Evolutionary conservation across 2,888 invertebrate genomes (phyloP), one percentile per base, ranked within the genome.

Genomic region (Hirtodrosophila trivittata): DNA sequence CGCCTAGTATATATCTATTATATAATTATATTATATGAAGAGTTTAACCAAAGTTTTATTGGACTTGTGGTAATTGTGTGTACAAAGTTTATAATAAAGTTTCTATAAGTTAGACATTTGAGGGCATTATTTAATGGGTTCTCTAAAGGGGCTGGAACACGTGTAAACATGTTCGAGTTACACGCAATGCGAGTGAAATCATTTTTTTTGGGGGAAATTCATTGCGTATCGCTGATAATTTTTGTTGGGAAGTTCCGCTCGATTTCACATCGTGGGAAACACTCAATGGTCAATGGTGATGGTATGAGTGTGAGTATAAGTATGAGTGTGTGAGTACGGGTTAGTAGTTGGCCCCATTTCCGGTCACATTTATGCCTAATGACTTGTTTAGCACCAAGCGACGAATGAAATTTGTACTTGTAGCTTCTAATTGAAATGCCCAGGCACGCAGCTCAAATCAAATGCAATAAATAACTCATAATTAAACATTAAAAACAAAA

Each of bases 401-500:
- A 0, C 14, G 3, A 47, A 13, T 33, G 32, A 13, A 14, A 32
- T 45, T 14, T n/a, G 3, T 3, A 26, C 18, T 41, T 51, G n/a
- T 45, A 43, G 42, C n/a, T 18, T 35, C 7, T 8, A 33, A 71
- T 72, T 52, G 35, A 51, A 51, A 73, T 66, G 51, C 73, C 73
- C 1, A n/a, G 12, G 64, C 84, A 80, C 81, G 84, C 67, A 66
- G 0, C 47, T 28, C 66, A 63, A 74, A 77, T 76, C 72, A 66
- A 84, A 77, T 73, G 70, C 67, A 74, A 84, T 84, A 81, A 81
- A 81, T 81, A 75, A 81, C 65, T 70, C 65, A 63, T 77, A 81
- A 75, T 70, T 78, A 71, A 83, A 63, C 70, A 80, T 77, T 73
- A 71, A 51, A 47, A 21, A 21, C 18, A 21, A 64, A 77, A 81